Base-by-base conservation (phyloP, 1,140 invertebrate species). In the Thereuonema tuberculata region DNA sequence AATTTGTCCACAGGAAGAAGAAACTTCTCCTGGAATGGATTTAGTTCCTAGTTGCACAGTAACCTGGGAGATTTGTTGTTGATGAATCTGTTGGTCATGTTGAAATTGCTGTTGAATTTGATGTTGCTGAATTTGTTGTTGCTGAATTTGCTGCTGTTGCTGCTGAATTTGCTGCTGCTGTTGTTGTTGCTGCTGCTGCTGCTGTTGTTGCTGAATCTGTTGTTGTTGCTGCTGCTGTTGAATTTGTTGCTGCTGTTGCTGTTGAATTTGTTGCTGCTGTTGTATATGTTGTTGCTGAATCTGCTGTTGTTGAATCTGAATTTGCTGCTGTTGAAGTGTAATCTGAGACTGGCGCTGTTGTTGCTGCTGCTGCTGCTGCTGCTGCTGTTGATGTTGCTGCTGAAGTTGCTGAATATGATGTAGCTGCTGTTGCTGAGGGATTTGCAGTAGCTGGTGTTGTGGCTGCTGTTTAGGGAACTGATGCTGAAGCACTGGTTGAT, bases 241-340 rank as follows among this genome's bases (percentile, higher is more conserved):
- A 9, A 9, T 5, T 37, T 63, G 37, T 27, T 65, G 58, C 24
- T 55, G 52, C 56, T 65, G 63, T 46, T 60, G 59, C 53, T 60
- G 62, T 50, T 20, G 27, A 12, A n/a, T n/a, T n/a, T n/a, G n/a
- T n/a, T n/a, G n/a, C n/a, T n/a, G n/a, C n/a, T n/a, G n/a, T 37
- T 37, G 31, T 9, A 17, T 17, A 5, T 37, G 31, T 37, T 17
- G 17, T 37, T 5, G 31, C 31, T 37, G 31, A 5, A 37, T 37
- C 17, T 37, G 31, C 17, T 37, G 31, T 37, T 37, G n/a, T n/a
- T n/a, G 31, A 37, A 37, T 37, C 5, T 37, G 31, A 37, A 17
- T 17, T 17, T 37, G 31, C 17, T 17, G 17, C 17, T 5, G 31
- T 17, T 37, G 31, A 5, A 17, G 17, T 17, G 31, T 17, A 9